Conservation (phyloP, 1,140 invertebrate genomes). For the Brachystomella parvula region DNA sequence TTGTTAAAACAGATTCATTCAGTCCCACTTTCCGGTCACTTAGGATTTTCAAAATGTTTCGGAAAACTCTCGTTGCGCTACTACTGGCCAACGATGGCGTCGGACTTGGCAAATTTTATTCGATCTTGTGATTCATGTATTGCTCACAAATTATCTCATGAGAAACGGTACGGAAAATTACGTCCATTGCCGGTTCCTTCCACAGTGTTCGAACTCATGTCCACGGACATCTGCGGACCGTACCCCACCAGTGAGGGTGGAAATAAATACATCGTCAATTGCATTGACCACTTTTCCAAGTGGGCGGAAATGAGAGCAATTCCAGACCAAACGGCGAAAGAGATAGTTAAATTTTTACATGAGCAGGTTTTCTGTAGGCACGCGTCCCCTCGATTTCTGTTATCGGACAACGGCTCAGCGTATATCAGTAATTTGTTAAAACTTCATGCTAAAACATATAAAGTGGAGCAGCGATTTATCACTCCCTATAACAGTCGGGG, state of each 20-base stretch:
- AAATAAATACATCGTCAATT: slow-evolving; percentile 38
- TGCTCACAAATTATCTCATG: neutral
- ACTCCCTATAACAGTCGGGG: slow-evolving; percentile 4
- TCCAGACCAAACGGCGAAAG: neutral
- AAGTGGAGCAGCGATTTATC: neutral
- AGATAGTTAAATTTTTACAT: slow-evolving; percentile 8
- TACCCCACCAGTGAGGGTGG: slow-evolving; percentile 40
- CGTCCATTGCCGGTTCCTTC: neutral
- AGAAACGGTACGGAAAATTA: neutral
- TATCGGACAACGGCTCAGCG: slow-evolving; percentile 5
- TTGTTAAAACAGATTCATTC: neutral
- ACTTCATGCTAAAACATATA: neutral
- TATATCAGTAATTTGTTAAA: slow-evolving; percentile 5
- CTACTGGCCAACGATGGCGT: slow-evolving; percentile 40
- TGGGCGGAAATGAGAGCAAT: slow-evolving; percentile 1
- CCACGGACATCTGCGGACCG: slow-evolving; percentile 44
- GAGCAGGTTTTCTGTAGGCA: neutral
- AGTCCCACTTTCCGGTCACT: neutral
- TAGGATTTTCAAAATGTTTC: neutral
- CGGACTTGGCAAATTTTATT: slow-evolving; percentile 36
- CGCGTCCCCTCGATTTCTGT: neutral
- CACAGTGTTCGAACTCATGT: slow-evolving; percentile 24
- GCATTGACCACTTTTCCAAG: neutral
- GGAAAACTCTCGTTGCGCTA: neutral
- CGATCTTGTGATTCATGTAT: slow-evolving; percentile 5